Conservation (phyloP, 1,140 invertebrate genomes). For the Mesaphorura yosii region DNA sequence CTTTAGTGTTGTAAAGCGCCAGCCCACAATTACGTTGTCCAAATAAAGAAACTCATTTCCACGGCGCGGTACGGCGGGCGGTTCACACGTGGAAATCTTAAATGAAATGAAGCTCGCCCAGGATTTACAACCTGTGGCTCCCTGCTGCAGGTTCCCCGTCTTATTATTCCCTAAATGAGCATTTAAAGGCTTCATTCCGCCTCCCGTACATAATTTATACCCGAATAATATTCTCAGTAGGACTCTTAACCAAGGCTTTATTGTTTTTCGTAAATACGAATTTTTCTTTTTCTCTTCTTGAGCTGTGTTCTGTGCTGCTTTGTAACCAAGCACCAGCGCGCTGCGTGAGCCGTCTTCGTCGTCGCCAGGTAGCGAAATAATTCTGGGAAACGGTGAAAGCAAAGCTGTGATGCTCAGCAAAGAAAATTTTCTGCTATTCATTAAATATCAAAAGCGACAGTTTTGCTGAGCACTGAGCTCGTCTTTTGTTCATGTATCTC, state of each 20-base stretch:
- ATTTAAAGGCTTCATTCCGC: conserved; percentile 1
- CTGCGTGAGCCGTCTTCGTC: conserved; percentile 2
- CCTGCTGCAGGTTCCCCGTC: neutral
- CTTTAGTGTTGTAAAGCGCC: too few relatives aligned
- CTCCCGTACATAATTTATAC: conserved; percentile 2
- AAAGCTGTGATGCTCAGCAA: too few relatives aligned
- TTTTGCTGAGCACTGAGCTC: too few relatives aligned
- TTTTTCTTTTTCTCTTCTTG: neutral
- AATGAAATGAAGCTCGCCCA: neutral
- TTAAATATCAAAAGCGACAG: too few relatives aligned
- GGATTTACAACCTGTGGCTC: neutral
- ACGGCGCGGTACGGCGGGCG: too few relatives aligned
- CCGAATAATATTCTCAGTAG: conserved; percentile 4
- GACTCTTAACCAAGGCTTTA: too few relatives aligned
- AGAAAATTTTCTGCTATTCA: too few relatives aligned
- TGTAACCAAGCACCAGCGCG: too few relatives aligned
- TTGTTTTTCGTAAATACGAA: too few relatives aligned
- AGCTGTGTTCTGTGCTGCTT: neutral
- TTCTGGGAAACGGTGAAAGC: neutral
- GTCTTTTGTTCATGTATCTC: too few relatives aligned
- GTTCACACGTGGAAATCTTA: neutral
- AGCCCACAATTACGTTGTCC: too few relatives aligned
- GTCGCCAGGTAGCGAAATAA: neutral
- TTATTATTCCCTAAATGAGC: conserved; percentile 22
- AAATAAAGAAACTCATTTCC: too few relatives aligned